Evolutionary conservation across 2,113 vertebrate species (phyloP), one percentile per base, ranked within the genome.

Genomic region (Marmota flaviventris): DNA sequence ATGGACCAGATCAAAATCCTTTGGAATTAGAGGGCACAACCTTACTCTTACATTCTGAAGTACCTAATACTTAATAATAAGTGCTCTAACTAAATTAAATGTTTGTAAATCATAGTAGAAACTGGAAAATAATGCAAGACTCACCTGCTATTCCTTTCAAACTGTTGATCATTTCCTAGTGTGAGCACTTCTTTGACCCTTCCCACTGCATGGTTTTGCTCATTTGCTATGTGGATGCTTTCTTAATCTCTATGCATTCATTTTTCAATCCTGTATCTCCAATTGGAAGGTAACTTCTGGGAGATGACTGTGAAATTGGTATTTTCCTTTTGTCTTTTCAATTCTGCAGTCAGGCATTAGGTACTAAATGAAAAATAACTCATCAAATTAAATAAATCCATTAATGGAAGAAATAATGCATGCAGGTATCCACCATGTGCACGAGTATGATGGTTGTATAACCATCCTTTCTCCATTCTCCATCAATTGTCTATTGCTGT

Each of bases 81-180:
- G 10, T 77, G 11, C 12, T 96, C 22, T 42, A n/a, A 79, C 37
- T 81, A 65, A 84, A 37, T n/a, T 48, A 18, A 85, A 56, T 39
- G 13, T 42, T 93, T 75, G 5, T 5, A 92, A 86, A 85, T 22
- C 51, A 76, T 72, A 67, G 48, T 72, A 82, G 20, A 94, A 86
- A 32, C 16, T 67, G 14, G 45, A 78, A 77, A 34, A 17, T 81
- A 14, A 22, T 63, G 5, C 10, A 18, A 45, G 6, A 85, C 32
- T 67, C 34, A 48, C 8, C 61, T 51, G 1, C 27, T 58, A 27
- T 65, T 32, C 65, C 2, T 39, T 61, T 6, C 20, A 56, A 73
- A 45, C 6, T 27, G 39, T 1, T 8, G 24, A 61, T 82, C 45
- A 22, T 16, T 17, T 92, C n/a, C 48, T 22, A 12, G 2, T 77